These are phyloP conservation scores for Elgaria multicarinata DNA, from an alignment of 2,113 vertebrate species.

Conservation along the genomic window DNA sequence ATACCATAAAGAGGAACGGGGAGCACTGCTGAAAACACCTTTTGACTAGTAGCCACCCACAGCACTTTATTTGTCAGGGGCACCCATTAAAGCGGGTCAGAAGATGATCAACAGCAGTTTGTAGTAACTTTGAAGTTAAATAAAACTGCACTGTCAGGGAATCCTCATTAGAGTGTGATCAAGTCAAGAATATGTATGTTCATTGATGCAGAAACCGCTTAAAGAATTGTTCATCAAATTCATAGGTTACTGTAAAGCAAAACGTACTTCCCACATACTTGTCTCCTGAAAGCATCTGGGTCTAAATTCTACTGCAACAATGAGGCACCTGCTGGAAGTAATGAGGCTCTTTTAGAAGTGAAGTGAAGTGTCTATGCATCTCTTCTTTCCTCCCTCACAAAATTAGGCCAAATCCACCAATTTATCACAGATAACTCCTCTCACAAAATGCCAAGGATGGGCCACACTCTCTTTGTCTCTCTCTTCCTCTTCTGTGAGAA, in stretches of 20 bases:
- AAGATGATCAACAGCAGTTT: neutral
- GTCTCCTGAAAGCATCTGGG: neutral
- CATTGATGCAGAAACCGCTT: slow-evolving; percentile 14
- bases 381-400: slow-evolving; percentile 2
- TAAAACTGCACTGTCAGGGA: neutral
- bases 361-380: neutral
- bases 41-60: neutral
- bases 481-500: neutral
- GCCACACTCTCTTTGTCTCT: neutral
- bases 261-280: neutral
- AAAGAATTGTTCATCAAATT: neutral
- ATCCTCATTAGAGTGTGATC: slow-evolving; percentile 31
- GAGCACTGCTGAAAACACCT: neutral
- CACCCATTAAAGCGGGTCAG: neutral
- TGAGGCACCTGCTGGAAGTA: slow-evolving; percentile 14
- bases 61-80: neutral
- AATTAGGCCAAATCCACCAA: slow-evolving; percentile 21
- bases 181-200: neutral
- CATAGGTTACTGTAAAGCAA: neutral
- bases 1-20: neutral
- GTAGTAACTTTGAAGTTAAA: neutral
- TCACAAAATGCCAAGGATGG: neutral
- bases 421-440: slow-evolving; percentile 19
- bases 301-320: neutral
- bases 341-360: neutral